These are phyloP conservation scores for Oreonectes daqikongensis DNA, from an alignment of 2,797 vertebrate genomes.

Conservation along the genomic window DNA sequence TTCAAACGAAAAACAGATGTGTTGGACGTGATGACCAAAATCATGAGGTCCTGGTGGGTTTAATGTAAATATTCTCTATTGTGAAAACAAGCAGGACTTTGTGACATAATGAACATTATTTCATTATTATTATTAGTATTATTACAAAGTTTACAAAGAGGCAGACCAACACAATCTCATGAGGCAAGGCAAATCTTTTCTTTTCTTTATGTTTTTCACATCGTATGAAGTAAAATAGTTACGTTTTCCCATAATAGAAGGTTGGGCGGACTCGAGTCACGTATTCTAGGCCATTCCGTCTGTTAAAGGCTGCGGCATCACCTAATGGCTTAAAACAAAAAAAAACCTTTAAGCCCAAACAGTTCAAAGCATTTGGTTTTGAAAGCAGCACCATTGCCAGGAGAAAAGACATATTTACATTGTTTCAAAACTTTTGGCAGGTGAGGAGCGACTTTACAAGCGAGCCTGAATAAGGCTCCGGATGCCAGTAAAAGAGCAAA, in stretches of 20 bases:
- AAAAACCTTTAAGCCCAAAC: background rate
- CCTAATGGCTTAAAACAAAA: conserved; percentile 5
- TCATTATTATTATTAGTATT: background rate
- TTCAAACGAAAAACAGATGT: conserved; percentile 75
- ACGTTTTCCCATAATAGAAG: too few species aligned
- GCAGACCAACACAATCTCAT: too few species aligned
- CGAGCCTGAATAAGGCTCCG: conserved; percentile 27
- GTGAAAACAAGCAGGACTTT: background rate
- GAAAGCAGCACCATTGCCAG: conserved; percentile 4
- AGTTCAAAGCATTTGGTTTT: conserved; percentile 10
- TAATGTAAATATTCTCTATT: conserved; percentile 13
- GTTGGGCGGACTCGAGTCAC: background rate
- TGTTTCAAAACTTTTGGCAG: conserved; percentile 31
- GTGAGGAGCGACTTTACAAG: conserved; percentile 39
- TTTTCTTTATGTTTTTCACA: too few species aligned
- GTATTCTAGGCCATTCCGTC: background rate
- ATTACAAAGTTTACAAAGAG: too few species aligned
- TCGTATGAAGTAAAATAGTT: too few species aligned
- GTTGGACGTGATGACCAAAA: conserved; percentile 59
- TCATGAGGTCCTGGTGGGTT: conserved; percentile 48
- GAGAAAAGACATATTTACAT: conserved; percentile 32
- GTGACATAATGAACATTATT: background rate
- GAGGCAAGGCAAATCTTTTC: too few species aligned
- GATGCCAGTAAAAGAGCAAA: conserved; percentile 42
- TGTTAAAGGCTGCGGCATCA: conserved; percentile 1